Evolutionary conservation across 2,113 vertebrate species (phyloP).

Genomic region (Marcusenius ussheri): DNA sequence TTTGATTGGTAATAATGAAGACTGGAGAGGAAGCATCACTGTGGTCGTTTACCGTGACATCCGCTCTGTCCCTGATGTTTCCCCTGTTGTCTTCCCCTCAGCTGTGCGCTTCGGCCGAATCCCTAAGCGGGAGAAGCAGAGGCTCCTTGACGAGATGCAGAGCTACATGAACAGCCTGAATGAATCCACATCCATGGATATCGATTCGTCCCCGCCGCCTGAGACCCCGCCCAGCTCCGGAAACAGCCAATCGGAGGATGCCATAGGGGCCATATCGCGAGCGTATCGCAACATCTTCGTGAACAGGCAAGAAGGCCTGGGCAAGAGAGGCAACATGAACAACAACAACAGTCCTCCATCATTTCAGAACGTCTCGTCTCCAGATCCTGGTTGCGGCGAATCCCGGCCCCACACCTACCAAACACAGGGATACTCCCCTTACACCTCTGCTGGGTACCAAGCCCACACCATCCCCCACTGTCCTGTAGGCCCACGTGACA

Average conservation of each 20-base stretch:
- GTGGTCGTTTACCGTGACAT: not conserved
- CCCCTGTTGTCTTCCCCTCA: slow-evolving; percentile 31
- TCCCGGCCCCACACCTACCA: slow-evolving; percentile 31
- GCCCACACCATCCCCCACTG: not conserved
- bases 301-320: slow-evolving; percentile 42
- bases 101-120: slow-evolving; percentile 71
- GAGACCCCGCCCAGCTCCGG: slow-evolving; percentile 40
- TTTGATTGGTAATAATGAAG: not conserved
- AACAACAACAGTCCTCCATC: slow-evolving; percentile 34
- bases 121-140: slow-evolving; percentile 68
- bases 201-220: slow-evolving; percentile 43
- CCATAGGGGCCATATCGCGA: slow-evolving; percentile 58
- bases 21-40: not conserved
- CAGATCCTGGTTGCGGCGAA: slow-evolving; percentile 45
- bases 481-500: slow-evolving; percentile 7
- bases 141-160: slow-evolving; percentile 68
- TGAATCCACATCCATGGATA: slow-evolving; percentile 52
- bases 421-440: slow-evolving; percentile 30
- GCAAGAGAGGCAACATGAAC: slow-evolving; percentile 40
- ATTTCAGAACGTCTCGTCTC: slow-evolving; percentile 39
- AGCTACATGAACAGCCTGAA: slow-evolving; percentile 71
- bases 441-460: not conserved
- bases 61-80: slow-evolving; percentile 27
- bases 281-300: slow-evolving; percentile 63
- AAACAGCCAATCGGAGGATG: slow-evolving; percentile 57